Conservation (phyloP, 2,113 vertebrate species). For the Paradisaea rubra region DNA sequence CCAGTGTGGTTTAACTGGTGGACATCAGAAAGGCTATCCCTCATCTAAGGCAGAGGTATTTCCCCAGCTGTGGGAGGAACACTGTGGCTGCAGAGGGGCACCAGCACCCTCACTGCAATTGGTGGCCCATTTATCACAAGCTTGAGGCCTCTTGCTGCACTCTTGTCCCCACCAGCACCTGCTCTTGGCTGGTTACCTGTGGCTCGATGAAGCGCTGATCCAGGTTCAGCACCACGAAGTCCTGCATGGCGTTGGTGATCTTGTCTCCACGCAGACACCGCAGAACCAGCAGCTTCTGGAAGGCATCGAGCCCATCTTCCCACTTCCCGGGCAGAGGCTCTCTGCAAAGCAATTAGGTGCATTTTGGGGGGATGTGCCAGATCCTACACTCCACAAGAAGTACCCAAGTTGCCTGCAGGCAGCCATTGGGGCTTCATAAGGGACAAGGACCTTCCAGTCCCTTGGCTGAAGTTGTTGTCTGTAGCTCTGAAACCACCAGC, state of each 20-base stretch:
- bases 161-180: neutral
- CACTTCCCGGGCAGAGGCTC: constrained; percentile 79
- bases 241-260: constrained; percentile 85
- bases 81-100: neutral
- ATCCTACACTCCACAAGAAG: neutral
- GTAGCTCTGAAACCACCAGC: neutral
- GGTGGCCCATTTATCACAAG: neutral
- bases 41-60: neutral
- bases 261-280: constrained; percentile 85
- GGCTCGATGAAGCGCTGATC: constrained; percentile 86
- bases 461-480: neutral
- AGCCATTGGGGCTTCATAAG: neutral
- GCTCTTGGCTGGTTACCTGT: constrained; percentile 66
- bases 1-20: neutral
- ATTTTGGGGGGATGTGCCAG: neutral
- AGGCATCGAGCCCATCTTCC: constrained; percentile 75
- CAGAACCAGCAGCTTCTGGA: constrained; percentile 87
- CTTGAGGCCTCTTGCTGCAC: neutral
- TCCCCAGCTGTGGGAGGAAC: neutral
- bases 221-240: constrained; percentile 81
- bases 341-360: constrained; percentile 59
- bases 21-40: neutral
- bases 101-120: fast-evolving
- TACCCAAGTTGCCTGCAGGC: neutral
- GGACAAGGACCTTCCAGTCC: neutral